Conservation (phyloP, 2,888 invertebrate genomes). For the Bombylius major region DNA sequence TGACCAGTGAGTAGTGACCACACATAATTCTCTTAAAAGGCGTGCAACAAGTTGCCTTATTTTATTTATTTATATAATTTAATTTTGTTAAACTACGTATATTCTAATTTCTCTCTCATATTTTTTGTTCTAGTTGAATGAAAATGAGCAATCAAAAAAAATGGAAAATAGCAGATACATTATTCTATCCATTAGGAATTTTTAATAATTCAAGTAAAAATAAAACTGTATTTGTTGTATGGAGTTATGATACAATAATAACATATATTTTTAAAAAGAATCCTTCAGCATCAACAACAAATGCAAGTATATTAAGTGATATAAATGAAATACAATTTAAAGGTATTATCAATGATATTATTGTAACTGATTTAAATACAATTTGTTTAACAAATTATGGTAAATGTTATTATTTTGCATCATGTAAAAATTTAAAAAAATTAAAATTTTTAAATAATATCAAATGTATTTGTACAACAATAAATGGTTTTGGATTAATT, state of each 20-base stretch:
- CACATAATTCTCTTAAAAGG: too few relatives aligned
- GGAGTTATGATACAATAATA: slow-evolving; percentile 28
- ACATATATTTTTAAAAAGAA: slow-evolving; percentile 30
- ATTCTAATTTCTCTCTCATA: too few relatives aligned
- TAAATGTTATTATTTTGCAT: slow-evolving; percentile 28
- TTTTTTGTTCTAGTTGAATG: too few relatives aligned
- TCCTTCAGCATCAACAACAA: neutral
- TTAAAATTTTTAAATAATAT: slow-evolving; percentile 26
- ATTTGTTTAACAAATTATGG: slow-evolving; percentile 27
- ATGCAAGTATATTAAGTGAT: too few relatives aligned
- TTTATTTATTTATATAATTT: too few relatives aligned
- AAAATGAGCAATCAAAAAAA: slow-evolving; percentile 1
- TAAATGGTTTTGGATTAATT: slow-evolving; percentile 28
- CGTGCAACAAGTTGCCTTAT: too few relatives aligned
- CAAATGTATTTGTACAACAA: slow-evolving; percentile 20
- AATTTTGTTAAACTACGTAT: too few relatives aligned
- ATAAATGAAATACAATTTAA: neutral
- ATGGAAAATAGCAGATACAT: slow-evolving; percentile 29
- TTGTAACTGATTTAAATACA: slow-evolving; percentile 30
- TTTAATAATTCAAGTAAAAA: slow-evolving; percentile 25
- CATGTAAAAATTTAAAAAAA: slow-evolving; percentile 26
- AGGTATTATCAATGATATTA: slow-evolving; percentile 18
- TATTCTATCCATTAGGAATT: slow-evolving; percentile 28
- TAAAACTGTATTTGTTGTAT: slow-evolving; percentile 30
- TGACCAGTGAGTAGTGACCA: too few relatives aligned